Conservation (phyloP, 2,888 invertebrate species). For the Poecilobothrus nobilitatus region DNA sequence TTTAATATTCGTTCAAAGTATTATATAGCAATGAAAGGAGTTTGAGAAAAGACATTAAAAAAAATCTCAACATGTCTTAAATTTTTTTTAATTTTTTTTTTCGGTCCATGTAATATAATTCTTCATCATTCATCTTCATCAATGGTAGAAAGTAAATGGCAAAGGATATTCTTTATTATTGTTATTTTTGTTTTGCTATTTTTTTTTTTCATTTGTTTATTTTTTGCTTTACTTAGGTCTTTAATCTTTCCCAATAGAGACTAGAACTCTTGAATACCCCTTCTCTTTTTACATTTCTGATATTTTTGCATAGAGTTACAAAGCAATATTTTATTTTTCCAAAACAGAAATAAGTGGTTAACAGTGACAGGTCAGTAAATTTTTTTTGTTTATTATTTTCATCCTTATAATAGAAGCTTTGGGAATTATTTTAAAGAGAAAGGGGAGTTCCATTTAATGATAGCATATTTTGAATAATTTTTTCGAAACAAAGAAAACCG, state of each 20-base stretch:
- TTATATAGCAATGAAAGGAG: no score
- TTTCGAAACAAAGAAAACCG: neutral
- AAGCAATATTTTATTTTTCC: no score
- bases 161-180: neutral
- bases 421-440: neutral
- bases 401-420: neutral
- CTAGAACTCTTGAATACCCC: no score
- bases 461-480: neutral
- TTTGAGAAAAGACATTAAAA: no score
- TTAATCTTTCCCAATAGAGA: neutral
- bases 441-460: neutral
- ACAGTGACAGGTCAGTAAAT: neutral
- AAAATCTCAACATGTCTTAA: no score
- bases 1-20: no score
- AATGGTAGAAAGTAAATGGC: neutral
- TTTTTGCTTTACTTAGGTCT: neutral
- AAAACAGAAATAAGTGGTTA: neutral
- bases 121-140: neutral
- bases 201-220: neutral
- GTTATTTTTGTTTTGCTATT: neutral
- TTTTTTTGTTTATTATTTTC: neutral
- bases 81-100: no score
- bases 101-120: neutral
- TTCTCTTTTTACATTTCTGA: no score
- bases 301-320: no score